A percentile compares a stretch with the other conserved stretches of the same genome.
Conservation (phyloP, 1,140 invertebrate species). For the Caenorhabditis inopinata region DNA sequence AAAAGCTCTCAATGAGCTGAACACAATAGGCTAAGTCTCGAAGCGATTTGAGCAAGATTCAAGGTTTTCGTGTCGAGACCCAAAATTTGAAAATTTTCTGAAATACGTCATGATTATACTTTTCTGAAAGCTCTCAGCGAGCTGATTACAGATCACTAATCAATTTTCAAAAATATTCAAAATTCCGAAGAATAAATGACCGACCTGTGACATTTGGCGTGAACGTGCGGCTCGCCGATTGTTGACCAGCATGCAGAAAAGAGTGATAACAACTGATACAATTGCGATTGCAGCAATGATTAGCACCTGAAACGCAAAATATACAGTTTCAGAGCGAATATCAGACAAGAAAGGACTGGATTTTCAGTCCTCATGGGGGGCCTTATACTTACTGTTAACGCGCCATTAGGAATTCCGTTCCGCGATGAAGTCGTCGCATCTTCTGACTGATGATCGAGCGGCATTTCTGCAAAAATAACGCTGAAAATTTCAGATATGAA, state of each 20-base stretch:
- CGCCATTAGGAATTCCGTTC: constrained; percentile 15
- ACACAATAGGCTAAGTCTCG: no score
- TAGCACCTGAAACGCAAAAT: not conserved
- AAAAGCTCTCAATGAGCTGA: no score
- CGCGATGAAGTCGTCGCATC: constrained; percentile 10
- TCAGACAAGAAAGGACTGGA: no score
- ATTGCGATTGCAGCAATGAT: constrained; percentile 7
- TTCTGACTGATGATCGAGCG: constrained; percentile 28
- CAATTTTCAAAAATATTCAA: no score
- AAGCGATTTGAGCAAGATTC: no score
- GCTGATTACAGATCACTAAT: no score
- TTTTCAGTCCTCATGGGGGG: no score
- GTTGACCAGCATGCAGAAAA: constrained; percentile 18
- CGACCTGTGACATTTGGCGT: not conserved
- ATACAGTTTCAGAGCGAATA: no score
- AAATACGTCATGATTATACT: no score
- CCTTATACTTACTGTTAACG: not conserved
- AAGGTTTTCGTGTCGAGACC: no score
- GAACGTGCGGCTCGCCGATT: not conserved
- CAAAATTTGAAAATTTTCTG: no score
- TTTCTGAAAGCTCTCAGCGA: no score
- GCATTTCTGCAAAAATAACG: constrained; percentile 16
- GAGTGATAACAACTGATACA: constrained; percentile 27
- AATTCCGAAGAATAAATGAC: not conserved
- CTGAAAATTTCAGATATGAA: not conserved